Conservation (phyloP, 2,113 vertebrate genomes). For the Prionailurus bengalensis region DNA sequence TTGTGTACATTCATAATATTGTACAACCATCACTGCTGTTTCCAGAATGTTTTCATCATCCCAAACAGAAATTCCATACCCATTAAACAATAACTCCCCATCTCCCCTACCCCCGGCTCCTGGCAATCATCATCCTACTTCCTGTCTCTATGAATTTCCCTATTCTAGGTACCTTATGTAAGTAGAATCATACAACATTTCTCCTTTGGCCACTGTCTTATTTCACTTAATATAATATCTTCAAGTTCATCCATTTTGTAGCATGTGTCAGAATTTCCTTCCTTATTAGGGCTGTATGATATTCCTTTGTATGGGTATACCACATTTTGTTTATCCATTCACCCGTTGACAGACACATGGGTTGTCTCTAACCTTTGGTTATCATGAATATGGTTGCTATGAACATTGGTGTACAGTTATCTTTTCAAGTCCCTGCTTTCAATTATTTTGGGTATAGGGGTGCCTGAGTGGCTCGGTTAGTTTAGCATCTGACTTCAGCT, state of each 20-base stretch:
- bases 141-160: background rate
- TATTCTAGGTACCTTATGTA: background rate
- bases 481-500: no score
- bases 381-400: background rate
- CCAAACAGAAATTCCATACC: background rate
- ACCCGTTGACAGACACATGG: background rate
- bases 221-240: slow-evolving; percentile 3
- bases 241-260: background rate
- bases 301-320: background rate
- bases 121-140: background rate
- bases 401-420: no score
- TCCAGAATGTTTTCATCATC: slow-evolving; percentile 21
- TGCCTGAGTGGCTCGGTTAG: no score
- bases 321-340: background rate
- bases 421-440: background rate
- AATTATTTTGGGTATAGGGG: background rate
- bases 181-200: background rate
- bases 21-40: background rate
- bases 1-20: background rate
- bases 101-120: background rate
- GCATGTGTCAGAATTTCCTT: slow-evolving; percentile 2
- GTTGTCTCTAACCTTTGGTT: background rate
- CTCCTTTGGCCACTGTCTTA: background rate
- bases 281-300: slow-evolving; percentile 18
- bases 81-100: background rate